A percentile compares a stretch with the other conserved stretches of the same genome.
Conservation (phyloP, 2,797 vertebrate genomes). For the Dendrocincla tyrannina region DNA sequence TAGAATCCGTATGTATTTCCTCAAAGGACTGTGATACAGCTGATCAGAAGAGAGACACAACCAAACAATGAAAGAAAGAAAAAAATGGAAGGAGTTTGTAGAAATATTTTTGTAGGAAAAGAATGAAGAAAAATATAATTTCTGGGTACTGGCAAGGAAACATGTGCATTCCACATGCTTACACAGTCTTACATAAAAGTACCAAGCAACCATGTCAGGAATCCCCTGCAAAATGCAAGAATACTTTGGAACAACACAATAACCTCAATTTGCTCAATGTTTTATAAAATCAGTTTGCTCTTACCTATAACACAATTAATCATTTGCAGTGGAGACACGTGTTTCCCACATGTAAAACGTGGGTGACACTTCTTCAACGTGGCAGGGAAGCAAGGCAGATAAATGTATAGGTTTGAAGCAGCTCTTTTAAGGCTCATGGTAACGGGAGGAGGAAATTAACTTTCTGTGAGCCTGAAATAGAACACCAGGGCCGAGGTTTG, state of each 20-base stretch:
- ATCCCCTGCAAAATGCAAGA: neutral
- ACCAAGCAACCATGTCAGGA: neutral
- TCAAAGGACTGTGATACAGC: neutral
- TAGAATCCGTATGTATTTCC: neutral
- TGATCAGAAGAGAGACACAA: neutral
- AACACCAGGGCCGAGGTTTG: neutral
- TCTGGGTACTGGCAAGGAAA: neutral
- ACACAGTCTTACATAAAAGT: neutral
- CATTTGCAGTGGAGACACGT: fast-evolving
- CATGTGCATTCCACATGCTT: neutral
- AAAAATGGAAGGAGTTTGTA: neutral
- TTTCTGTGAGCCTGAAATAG: neutral
- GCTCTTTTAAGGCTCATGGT: neutral
- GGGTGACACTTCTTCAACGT: neutral
- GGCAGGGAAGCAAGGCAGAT: neutral
- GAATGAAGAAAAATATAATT: neutral
- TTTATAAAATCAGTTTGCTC: neutral
- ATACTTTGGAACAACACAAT: neutral
- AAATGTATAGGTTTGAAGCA: neutral
- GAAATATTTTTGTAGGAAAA: neutral
- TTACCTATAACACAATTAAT: neutral
- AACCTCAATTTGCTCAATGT: fast-evolving
- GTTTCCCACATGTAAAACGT: neutral
- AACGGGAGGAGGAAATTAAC: neutral
- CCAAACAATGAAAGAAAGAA: neutral